Base-by-base conservation (phyloP, 2,113 vertebrate genomes). In the Acinonyx jubatus region DNA sequence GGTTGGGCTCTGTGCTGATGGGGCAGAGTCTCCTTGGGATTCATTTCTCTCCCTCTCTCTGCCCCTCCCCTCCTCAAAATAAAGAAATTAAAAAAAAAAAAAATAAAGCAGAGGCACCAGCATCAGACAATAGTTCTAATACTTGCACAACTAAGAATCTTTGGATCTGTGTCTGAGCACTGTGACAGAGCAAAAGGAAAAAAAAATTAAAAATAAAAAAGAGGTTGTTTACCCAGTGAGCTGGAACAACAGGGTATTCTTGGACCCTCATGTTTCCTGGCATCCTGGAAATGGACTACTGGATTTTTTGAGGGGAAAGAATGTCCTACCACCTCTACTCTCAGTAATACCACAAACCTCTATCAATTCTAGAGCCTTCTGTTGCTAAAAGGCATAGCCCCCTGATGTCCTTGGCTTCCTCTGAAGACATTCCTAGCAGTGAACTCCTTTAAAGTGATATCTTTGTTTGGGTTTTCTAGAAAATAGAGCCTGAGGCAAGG, bases 381-480 rank as follows among this genome's bases (percentile, higher is more conserved):
- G 87, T 73, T 65, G 27, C 41, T 90, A 87, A 79, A 29, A 41
- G 31, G 15, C 5, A 38, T 23, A 93, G 57, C 18, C 29, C 25
- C 68, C 66, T 89, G 48, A 79, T 61, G 45, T 79, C 63, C 27
- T 80, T 96, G 89, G n/a, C 73, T 89, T 96, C 19, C 36, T 86
- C 38, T 61, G 50, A 82, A 95, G 45, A 85, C 8, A 74, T 33
- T 29, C 19, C 80, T 86, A 27, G 57, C 61, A 41, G 55, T 74
- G 50, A 96, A 63, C 81, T 61, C 29, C 55, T 95, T 97, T 84
- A 66, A 69, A 66, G 96, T 92, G 66, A 73, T 78, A 71, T 55
- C 57, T 97, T 96, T 55, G 45, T 96, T 88, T 95, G 65, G 38
- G 71, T 76, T 95, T 52, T 83, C 57, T 93, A 85, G 89, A 88